Evolutionary conservation across 2,113 vertebrate species (phyloP), one percentile per base, ranked within the genome.

Genomic region (Engraulis encrasicolus): DNA sequence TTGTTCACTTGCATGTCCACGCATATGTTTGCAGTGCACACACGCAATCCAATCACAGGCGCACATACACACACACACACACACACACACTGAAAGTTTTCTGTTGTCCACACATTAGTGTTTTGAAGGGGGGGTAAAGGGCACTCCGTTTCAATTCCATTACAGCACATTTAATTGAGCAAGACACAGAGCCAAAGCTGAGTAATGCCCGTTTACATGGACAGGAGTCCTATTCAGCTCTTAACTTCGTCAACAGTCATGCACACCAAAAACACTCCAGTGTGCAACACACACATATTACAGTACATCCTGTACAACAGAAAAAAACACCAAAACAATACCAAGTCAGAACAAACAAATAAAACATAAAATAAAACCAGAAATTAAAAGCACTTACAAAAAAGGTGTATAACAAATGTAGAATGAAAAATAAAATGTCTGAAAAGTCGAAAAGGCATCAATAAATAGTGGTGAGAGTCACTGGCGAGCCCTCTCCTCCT

Each of bases 391-490:
- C 54, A 54, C 54, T 61, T 74, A 49, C 81, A 23, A 80, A 66
- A 91, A 88, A 93, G 38, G 14, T 2, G 66, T 74, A 74, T 74
- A 74, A 71, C 81, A 14, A 82, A 77, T 83, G 85, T 82, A 66
- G 58, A 83, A 50, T 84, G 58, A 86, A 92, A 88, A 89, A 90
- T 82, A 40, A 15, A 81, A 91, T 90, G 87, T 90, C 89, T 92
- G 87, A 86, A 79, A 92, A 86, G 48, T 81, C 89, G 88, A 91
- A 84, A 98, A 98, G 97, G 97, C 97, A 97, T 96, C 96, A 97
- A 99, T 99, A 99, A 98, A 99, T 98, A 98, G 95, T 95, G 95
- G 94, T 92, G 92, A 94, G 94, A 94, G 89, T 96, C 95, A 92
- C 92, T 94, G 88, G 85, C 83, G 37, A 45, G 15, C 40, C 40